Conservation (phyloP, 2,797 vertebrate species). For the Tapirus indicus region DNA sequence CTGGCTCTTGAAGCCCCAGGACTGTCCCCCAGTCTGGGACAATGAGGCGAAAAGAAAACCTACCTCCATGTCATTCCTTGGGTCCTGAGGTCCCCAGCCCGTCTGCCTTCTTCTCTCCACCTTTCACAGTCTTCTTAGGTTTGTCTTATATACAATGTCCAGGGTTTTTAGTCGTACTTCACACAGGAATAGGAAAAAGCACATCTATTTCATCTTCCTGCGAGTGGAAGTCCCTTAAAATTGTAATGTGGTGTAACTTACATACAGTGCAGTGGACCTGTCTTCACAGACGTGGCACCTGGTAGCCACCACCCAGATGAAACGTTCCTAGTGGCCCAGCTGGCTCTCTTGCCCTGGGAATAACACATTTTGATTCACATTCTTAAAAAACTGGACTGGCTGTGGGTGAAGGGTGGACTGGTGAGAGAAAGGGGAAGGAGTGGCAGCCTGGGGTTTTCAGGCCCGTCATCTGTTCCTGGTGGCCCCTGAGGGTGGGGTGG, state of each 20-base stretch:
- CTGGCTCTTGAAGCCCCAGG: neutral
- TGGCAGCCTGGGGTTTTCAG: neutral
- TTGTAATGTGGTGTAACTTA: neutral
- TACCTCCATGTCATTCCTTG: accelerated
- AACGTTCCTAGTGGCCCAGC: no score
- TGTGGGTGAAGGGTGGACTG: neutral
- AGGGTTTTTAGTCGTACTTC: neutral
- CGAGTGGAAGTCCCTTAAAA: neutral
- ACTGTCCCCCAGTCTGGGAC: neutral
- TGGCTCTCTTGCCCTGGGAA: neutral
- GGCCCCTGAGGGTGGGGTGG: neutral
- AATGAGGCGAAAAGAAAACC: neutral
- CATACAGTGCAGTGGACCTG: accelerated
- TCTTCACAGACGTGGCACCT: neutral
- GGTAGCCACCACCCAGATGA: neutral
- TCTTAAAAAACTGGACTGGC: neutral
- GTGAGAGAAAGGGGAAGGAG: neutral
- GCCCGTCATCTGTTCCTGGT: neutral
- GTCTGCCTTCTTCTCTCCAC: neutral
- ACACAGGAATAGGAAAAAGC: neutral
- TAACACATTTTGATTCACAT: neutral
- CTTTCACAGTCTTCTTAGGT: neutral
- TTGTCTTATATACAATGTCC: neutral
- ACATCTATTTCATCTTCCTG: neutral
- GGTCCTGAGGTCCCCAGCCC: no score